Conservation (phyloP, 37 sponge, comb jelly and placozoan species). For the Spongilla lacustris region DNA sequence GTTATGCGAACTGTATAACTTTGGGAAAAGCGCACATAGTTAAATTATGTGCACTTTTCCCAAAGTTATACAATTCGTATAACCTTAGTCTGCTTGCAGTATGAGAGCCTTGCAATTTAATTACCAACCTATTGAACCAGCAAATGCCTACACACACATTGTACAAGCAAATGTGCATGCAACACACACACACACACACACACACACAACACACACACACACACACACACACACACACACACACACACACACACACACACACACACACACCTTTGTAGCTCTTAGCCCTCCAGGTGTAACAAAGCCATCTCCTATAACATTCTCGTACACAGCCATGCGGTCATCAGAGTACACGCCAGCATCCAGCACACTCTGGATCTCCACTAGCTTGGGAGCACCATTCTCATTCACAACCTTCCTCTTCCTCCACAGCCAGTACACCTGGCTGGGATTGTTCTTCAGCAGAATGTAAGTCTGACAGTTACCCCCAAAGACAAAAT, state of each 20-base stretch:
- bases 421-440: slow-evolving; percentile 68
- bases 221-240: not conserved
- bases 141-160: too few species aligned
- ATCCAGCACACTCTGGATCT: slow-evolving; percentile 29
- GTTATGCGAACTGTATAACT: too few species aligned
- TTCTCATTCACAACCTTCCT: not conserved
- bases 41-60: too few species aligned
- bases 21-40: too few species aligned
- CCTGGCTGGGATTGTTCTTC: slow-evolving; percentile 41
- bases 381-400: not conserved
- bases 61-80: too few species aligned
- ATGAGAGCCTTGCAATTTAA: too few species aligned
- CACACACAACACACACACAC: not conserved
- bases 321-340: slow-evolving; percentile 39
- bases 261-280: slow-evolving; percentile 22
- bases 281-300: slow-evolving; percentile 46
- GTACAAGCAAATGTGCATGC: too few species aligned
- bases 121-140: too few species aligned
- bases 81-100: too few species aligned
- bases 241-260: not conserved
- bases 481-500: slow-evolving; percentile 34
- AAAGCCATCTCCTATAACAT: slow-evolving; percentile 37
- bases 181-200: too few species aligned
- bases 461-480: slow-evolving; percentile 35
- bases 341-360: slow-evolving; percentile 12